A percentile compares a stretch with the other conserved stretches of the same genome.
Conservation (phyloP, 1,140 invertebrate species). For the Diuraphis noxia region DNA sequence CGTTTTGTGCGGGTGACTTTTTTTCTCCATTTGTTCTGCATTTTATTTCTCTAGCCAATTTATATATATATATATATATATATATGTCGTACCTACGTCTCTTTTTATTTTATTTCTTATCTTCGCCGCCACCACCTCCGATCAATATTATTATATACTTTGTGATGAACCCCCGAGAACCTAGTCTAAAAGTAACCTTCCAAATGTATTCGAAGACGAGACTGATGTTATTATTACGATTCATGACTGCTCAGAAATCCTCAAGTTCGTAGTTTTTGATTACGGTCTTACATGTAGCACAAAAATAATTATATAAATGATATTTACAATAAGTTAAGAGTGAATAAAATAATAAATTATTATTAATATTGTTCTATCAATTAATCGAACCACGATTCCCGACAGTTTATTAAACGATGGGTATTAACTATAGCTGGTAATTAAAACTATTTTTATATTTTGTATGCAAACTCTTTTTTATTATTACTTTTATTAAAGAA, state of each 20-base stretch:
- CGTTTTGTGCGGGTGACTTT: not conserved
- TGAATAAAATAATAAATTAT: too few relatives aligned
- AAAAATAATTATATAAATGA: too few relatives aligned
- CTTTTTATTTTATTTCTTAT: not conserved
- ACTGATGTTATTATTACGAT: not conserved
- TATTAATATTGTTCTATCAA: too few relatives aligned
- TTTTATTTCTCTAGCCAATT: not conserved
- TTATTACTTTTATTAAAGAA: too few relatives aligned
- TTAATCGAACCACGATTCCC: too few relatives aligned
- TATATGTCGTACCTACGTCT: not conserved
- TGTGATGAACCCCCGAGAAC: not conserved
- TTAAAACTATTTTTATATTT: too few relatives aligned
- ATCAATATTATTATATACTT: not conserved
- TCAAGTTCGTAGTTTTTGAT: not conserved
- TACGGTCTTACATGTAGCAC: not conserved
- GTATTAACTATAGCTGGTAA: too few relatives aligned
- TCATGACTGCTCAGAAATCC: not conserved
- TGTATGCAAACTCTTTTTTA: too few relatives aligned
- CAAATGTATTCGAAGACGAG: not conserved
- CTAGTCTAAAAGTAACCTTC: too few relatives aligned
- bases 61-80: too few relatives aligned
- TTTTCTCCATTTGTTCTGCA: not conserved
- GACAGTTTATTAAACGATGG: too few relatives aligned
- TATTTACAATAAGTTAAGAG: too few relatives aligned
- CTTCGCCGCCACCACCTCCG: not conserved